Evolutionary conservation across 2,113 vertebrate genomes (phyloP).

Genomic region (Pedetes capensis): DNA sequence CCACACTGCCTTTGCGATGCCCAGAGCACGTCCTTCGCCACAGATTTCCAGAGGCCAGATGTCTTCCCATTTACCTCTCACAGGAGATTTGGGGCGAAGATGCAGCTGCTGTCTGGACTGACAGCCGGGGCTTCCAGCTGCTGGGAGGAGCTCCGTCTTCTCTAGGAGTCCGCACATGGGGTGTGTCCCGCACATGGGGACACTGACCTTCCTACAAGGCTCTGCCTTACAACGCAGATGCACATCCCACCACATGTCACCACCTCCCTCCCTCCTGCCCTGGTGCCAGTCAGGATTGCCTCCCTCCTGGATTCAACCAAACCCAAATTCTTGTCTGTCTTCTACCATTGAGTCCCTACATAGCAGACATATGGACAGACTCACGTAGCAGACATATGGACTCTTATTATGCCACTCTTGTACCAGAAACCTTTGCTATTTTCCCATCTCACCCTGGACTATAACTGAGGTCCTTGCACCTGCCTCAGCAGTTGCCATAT

Average conservation of each 20-base stretch:
- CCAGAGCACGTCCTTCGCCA: not conserved
- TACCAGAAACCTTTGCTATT: not conserved
- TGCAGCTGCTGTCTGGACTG: not conserved
- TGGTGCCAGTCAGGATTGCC: not conserved
- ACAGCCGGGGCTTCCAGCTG: not conserved
- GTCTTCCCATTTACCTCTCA: not conserved
- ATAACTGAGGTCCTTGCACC: rapidly evolving
- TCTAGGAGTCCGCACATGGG: too few species aligned
- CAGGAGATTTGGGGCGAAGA: not conserved
- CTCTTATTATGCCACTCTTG: not conserved
- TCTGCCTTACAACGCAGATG: not conserved
- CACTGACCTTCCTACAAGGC: not conserved
- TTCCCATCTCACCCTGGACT: not conserved
- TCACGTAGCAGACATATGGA: not conserved
- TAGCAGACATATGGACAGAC: too few species aligned
- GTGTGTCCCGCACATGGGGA: too few species aligned
- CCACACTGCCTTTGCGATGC: too few species aligned
- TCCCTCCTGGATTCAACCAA: rapidly evolving
- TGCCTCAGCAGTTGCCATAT: not conserved
- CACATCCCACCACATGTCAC: rapidly evolving
- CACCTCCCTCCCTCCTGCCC: not conserved
- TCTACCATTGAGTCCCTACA: too few species aligned
- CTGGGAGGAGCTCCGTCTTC: too few species aligned
- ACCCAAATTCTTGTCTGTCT: too few species aligned
- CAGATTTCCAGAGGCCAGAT: not conserved